Conservation (phyloP, 2,113 vertebrate species). For the Gasterosteus aculeatus region DNA sequence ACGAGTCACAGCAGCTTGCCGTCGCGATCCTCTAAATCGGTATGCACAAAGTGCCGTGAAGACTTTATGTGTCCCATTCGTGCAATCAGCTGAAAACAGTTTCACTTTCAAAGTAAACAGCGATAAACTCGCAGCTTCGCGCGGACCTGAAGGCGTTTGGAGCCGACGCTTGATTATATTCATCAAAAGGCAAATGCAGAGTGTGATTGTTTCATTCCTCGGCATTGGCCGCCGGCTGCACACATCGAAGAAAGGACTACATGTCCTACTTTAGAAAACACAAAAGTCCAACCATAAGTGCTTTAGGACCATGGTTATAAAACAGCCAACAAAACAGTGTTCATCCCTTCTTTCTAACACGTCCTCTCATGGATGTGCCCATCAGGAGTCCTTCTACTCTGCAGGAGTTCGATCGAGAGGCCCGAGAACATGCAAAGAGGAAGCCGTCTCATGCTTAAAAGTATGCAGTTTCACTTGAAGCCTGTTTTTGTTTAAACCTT, state of each 20-base stretch:
- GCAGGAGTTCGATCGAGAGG: background rate
- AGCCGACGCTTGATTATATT: constrained; percentile 55
- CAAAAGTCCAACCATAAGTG: constrained; percentile 39
- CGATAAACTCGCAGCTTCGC: constrained; percentile 27
- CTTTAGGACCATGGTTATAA: constrained; percentile 37
- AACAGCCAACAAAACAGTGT: constrained; percentile 5
- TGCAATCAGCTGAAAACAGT: constrained; percentile 36
- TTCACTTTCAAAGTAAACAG: constrained; percentile 48
- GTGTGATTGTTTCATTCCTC: constrained; percentile 46
- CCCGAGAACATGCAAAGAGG: background rate
- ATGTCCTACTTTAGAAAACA: constrained; percentile 51
- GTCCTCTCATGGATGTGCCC: background rate
- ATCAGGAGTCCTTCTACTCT: background rate
- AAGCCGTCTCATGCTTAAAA: background rate
- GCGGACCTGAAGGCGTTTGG: constrained; percentile 50
- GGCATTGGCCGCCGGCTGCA: constrained; percentile 32
- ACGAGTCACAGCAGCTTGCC: constrained; percentile 3
- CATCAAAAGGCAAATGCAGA: constrained; percentile 46
- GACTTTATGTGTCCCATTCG: constrained; percentile 33
- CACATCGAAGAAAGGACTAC: constrained; percentile 26
- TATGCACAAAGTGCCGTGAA: constrained; percentile 17
- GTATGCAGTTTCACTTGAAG: background rate
- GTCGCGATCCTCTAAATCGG: constrained; percentile 13
- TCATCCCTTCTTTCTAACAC: constrained; percentile 23
- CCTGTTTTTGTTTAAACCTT: background rate